A percentile compares a stretch with the other conserved stretches of the same genome.
These are phyloP conservation scores for Rhyacichthys aspro DNA, from an alignment of 2,797 vertebrate species.

Conservation along the genomic window DNA sequence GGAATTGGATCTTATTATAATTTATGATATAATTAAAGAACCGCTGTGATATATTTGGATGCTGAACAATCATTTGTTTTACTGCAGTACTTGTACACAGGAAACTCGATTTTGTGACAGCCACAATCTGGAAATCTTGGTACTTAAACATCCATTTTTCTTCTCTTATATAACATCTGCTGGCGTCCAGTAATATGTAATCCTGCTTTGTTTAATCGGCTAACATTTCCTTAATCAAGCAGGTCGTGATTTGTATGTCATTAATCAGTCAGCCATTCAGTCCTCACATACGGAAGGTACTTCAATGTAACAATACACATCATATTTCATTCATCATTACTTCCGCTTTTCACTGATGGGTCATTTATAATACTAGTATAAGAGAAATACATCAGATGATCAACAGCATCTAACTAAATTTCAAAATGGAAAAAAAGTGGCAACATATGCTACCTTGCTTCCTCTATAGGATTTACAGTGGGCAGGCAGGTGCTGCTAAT, in stretches of 20 bases:
- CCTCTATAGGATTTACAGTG: too few species aligned
- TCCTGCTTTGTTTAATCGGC: conserved; percentile 22
- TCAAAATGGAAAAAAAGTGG: too few species aligned
- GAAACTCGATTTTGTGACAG: conserved; percentile 25
- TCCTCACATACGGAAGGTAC: not conserved
- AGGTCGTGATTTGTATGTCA: conserved; percentile 4
- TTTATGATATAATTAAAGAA: not conserved
- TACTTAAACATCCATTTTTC: not conserved
- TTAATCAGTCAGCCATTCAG: conserved; percentile 2
- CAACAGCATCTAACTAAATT: too few species aligned
- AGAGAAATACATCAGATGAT: too few species aligned
- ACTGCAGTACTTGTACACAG: conserved; percentile 8
- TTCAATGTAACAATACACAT: not conserved
- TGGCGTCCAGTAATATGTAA: not conserved
- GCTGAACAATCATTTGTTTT: conserved; percentile 4
- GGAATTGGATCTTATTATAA: not conserved
- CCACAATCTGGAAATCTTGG: conserved; percentile 23
- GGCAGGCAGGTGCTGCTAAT: too few species aligned
- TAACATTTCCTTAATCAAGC: conserved; percentile 18
- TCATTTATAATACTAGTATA: too few species aligned
- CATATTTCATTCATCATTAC: too few species aligned
- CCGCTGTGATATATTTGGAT: conserved; percentile 3
- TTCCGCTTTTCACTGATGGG: too few species aligned
- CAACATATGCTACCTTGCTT: too few species aligned
- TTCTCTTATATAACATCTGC: conserved; percentile 12